These are phyloP conservation scores for Drosophila nikananu DNA, from an alignment of 1,140 invertebrate species.

Conservation along the genomic window DNA sequence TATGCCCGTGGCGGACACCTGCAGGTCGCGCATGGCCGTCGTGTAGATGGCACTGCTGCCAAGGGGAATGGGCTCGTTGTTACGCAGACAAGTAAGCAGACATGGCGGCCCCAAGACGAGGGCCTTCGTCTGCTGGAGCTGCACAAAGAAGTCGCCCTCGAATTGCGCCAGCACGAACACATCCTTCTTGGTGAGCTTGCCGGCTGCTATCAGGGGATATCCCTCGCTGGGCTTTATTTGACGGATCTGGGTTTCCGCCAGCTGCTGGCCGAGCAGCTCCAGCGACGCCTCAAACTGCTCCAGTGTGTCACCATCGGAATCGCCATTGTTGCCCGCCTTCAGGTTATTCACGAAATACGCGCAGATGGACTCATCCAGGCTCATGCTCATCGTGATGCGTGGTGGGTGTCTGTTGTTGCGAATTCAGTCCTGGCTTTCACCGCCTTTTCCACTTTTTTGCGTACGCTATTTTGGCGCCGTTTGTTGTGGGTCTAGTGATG, in stretches of 20 bases:
- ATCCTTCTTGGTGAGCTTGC: constrained; percentile 89
- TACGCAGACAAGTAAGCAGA: constrained; percentile 90
- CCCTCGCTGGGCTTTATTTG: constrained; percentile 75
- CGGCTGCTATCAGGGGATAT: constrained; percentile 68
- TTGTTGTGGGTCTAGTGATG: constrained; percentile 22
- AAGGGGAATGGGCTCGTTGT: constrained; percentile 90
- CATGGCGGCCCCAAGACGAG: constrained; percentile 92
- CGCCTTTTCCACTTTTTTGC: constrained; percentile 5
- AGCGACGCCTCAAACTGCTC: constrained; percentile 55
- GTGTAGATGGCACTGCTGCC: constrained; percentile 91
- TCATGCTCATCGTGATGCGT: constrained; percentile 58
- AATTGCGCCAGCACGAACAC: constrained; percentile 92
- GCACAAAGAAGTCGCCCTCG: constrained; percentile 89
- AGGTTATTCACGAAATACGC: constrained; percentile 77
- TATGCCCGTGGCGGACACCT: constrained; percentile 91
- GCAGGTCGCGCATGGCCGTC: constrained; percentile 91
- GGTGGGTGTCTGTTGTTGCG: neutral
- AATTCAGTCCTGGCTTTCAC: neutral
- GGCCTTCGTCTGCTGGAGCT: constrained; percentile 88
- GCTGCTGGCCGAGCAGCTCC: constrained; percentile 53
- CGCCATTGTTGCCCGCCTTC: constrained; percentile 23
- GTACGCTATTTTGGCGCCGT: constrained; percentile 36
- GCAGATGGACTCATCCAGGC: constrained; percentile 74
- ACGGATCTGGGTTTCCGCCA: constrained; percentile 72
- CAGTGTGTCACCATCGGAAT: constrained; percentile 25